Evolutionary conservation across 2,113 vertebrate species (phyloP), one percentile per base, ranked within the genome.

Genomic region (Ptilonorhynchus violaceus): DNA sequence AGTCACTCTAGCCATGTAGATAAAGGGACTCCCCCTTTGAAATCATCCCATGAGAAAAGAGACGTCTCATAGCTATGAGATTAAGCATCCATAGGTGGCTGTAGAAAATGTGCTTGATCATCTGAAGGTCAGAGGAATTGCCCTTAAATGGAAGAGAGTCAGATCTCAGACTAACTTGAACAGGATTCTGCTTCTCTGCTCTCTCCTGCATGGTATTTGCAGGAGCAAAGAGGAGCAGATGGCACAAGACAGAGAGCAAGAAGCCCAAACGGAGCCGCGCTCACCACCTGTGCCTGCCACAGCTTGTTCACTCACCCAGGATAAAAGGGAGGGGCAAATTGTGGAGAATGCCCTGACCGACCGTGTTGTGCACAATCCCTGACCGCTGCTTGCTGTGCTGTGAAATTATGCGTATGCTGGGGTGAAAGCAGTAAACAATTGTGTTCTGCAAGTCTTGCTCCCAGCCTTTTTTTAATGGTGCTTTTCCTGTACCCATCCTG

Each of bases 281-380:
- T 55, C 83, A 67, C 89, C 91, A 86, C 83, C 88, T 96, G 94
- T 89, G 79, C 91, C 88, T 80, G 86, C 79, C 83, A 50, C 83
- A 80, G 86, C 83, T 63, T 60, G 85, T 62, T 93, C 94, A 33
- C 50, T 95, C 92, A 86, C 63, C 79, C 23, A 0, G 92, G 67
- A 84, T 47, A 84, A 86, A 70, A 0, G 10, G 80, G 59, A 75
- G 94, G 63, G 67, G 50, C 46, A 77, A 63, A 62, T 0, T 28
- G 63, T 53, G 75, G 53, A 69, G 79, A 90, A 74, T 50, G 59
- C 70, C 88, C 82, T 9, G 28, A 53, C 33, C 0, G 1, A 35
- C 58, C 25, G 8, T 14, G 50, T 69, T 73, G 83, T 53, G 90
- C 85, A 94, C 85, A 73, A 30, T 21, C 88, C 75, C 58, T 37